phyloP scores from a whole-genome alignment of 2,888 invertebrate species.

The Tetrapedia diversipes region DNA sequence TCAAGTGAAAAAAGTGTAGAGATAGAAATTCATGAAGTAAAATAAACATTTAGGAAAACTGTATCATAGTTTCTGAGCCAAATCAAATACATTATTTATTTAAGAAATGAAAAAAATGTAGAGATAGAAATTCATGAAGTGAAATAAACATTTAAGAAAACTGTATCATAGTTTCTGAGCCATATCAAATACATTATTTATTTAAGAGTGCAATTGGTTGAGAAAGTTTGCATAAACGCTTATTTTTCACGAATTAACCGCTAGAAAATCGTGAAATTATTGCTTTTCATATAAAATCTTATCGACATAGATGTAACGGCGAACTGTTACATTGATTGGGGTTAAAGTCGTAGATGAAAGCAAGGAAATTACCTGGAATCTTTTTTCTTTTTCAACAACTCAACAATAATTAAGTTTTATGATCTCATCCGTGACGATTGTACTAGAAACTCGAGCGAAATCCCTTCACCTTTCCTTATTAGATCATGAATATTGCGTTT shows the following conservation, averaged over 20 bases:
- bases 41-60: not conserved
- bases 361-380: slow-evolving; percentile 18
- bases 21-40: not conserved
- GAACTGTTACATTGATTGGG: not conserved
- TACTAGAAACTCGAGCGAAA: slow-evolving; percentile 29
- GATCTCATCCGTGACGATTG: slow-evolving; percentile 27
- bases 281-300: not conserved
- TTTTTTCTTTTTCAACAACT: not conserved
- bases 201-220: not conserved
- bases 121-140: not conserved
- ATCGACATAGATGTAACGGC: not conserved
- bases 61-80: not conserved
- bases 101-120: not conserved
- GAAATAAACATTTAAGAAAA: not conserved
- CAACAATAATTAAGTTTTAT: slow-evolving; percentile 25
- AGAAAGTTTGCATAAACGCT: not conserved
- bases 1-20: not conserved
- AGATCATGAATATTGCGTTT: slow-evolving; percentile 12
- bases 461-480: slow-evolving; percentile 4
- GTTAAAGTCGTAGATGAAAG: slow-evolving; percentile 35
- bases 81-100: not conserved
- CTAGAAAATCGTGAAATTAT: not conserved
- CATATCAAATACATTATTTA: not conserved
- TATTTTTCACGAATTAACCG: not conserved
- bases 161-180: not conserved